Conservation (phyloP, 2,113 vertebrate genomes). For the Marcusenius ussheri region DNA sequence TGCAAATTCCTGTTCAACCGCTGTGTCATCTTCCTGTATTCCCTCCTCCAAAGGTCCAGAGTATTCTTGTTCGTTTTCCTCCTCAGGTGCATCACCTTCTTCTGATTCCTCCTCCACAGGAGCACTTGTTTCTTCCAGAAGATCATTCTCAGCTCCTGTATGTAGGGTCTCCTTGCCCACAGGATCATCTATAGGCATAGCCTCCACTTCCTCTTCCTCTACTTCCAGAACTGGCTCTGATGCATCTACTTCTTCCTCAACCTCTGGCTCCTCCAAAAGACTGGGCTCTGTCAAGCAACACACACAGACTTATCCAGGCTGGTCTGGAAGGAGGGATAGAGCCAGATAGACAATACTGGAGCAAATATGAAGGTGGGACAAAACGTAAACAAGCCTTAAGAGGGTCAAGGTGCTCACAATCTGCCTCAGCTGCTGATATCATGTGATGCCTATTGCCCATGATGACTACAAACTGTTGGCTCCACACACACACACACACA, state of each 20-base stretch:
- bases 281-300: background rate
- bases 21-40: background rate
- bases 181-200: background rate
- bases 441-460: background rate
- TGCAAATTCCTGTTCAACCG: background rate
- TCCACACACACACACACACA: background rate
- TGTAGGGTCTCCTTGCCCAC: background rate
- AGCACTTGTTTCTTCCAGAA: background rate
- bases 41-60: background rate
- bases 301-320: background rate
- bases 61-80: background rate
- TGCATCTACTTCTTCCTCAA: background rate
- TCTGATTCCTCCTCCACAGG: background rate
- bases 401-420: background rate
- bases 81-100: background rate
- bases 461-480: background rate
- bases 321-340: background rate
- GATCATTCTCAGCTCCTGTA: background rate
- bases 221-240: slow-evolving; percentile 2
- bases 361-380: background rate
- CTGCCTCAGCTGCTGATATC: background rate
- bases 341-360: background rate
- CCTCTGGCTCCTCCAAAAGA: background rate
- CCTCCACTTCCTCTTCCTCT: background rate
- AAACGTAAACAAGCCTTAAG: background rate